Evolutionary conservation across 2,888 invertebrate species (phyloP).

Genomic region (Lithophane semibrunnea): DNA sequence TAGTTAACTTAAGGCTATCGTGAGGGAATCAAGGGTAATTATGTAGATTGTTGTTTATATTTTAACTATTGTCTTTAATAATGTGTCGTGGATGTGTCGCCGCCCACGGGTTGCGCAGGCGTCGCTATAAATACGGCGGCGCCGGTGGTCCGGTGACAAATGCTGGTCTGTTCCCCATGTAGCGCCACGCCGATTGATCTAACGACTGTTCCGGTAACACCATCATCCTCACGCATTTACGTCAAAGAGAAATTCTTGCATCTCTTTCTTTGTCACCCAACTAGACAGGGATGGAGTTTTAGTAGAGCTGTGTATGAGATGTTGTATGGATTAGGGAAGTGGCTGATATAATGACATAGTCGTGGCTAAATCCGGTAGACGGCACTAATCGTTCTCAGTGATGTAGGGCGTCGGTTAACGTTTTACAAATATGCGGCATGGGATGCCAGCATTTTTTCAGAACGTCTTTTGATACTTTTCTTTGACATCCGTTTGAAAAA

Average conservation of each 20-base stretch:
- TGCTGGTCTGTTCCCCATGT: conserved; percentile 84
- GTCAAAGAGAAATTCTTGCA: conserved; percentile 65
- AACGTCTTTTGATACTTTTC: conserved; percentile 66
- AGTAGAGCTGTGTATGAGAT: conserved; percentile 54
- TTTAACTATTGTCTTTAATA: conserved; percentile 73
- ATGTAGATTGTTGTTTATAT: conserved; percentile 64
- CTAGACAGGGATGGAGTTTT: conserved; percentile 55
- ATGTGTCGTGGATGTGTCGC: conserved; percentile 74
- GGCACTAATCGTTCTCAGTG: conserved; percentile 83
- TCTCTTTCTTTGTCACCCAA: conserved; percentile 63
- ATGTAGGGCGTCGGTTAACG: conserved; percentile 73
- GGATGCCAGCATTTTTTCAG: conserved; percentile 70
- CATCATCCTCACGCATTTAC: conserved; percentile 69
- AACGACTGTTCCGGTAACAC: conserved; percentile 80
- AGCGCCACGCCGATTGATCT: conserved; percentile 88
- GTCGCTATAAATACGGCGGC: conserved; percentile 89
- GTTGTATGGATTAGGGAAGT: conserved; percentile 79
- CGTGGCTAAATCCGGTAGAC: conserved; percentile 82
- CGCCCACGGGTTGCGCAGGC: conserved; percentile 86
- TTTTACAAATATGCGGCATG: conserved; percentile 76
- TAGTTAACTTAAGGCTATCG: conserved; percentile 60
- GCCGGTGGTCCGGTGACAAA: conserved; percentile 90
- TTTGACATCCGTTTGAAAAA: conserved; percentile 74
- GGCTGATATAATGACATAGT: conserved; percentile 82
- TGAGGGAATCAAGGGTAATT: conserved; percentile 78